Evolutionary conservation across 2,797 vertebrate species (phyloP).

Genomic region (Amphiprion clarkii): DNA sequence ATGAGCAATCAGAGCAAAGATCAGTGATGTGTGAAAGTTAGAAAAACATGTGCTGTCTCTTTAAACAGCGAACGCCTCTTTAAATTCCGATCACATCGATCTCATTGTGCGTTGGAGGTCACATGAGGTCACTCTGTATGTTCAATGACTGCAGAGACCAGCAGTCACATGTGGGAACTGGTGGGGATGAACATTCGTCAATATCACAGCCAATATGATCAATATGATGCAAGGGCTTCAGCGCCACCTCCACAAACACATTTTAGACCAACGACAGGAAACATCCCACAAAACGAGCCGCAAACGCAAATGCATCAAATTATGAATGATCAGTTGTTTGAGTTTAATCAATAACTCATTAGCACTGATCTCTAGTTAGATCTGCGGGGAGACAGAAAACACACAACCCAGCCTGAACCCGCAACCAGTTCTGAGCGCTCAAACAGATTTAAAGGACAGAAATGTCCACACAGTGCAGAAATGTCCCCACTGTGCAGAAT

Average conservation of each 20-base stretch:
- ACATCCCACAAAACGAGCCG: background rate
- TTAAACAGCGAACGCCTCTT: no score
- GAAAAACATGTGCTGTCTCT: no score
- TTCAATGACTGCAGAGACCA: conserved; percentile 12
- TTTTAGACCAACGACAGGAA: background rate
- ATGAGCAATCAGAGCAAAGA: no score
- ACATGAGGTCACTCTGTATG: background rate
- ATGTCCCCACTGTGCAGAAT: no score
- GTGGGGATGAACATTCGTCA: conserved; percentile 11
- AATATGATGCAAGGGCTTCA: conserved; percentile 8
- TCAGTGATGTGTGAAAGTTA: no score
- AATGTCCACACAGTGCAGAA: background rate
- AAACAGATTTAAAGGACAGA: no score
- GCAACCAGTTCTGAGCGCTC: no score
- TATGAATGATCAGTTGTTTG: background rate
- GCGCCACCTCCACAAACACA: background rate
- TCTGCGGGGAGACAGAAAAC: no score
- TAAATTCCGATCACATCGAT: no score
- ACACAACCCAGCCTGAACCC: no score
- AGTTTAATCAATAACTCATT: background rate
- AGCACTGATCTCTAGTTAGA: no score
- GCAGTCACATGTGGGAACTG: conserved; percentile 11
- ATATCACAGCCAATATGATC: conserved; percentile 4
- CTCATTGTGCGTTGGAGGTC: background rate
- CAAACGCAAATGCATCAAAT: background rate